Conservation (phyloP, 2,113 vertebrate genomes). For the Sceloporus undulatus region DNA sequence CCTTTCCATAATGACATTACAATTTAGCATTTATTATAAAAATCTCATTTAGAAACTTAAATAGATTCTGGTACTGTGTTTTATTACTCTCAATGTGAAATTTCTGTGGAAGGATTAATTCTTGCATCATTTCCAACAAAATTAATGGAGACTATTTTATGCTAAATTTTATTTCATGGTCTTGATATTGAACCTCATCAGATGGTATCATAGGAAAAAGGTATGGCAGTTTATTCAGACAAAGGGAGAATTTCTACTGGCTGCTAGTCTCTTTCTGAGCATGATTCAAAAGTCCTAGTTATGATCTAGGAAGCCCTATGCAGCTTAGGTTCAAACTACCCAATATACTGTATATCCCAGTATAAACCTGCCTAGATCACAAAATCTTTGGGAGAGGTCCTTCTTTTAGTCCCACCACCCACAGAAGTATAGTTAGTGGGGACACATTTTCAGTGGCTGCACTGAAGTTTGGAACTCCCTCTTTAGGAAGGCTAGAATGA, state of each 20-base stretch:
- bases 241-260: neutral
- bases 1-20: conserved; percentile 69
- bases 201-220: conserved; percentile 4
- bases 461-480: too few species aligned
- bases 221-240: neutral
- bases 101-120: conserved; percentile 53
- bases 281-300: neutral
- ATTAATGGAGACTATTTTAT: conserved; percentile 48
- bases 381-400: too few species aligned
- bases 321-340: too few species aligned
- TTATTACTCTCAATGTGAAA: conserved; percentile 47
- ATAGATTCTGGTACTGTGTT: conserved; percentile 62
- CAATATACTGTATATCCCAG: too few species aligned
- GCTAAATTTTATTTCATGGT: conserved; percentile 33
- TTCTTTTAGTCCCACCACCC: too few species aligned
- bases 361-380: too few species aligned
- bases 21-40: conserved; percentile 72
- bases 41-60: conserved; percentile 68
- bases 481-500: too few species aligned
- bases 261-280: neutral
- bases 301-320: neutral
- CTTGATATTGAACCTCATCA: conserved; percentile 24
- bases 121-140: conserved; percentile 53
- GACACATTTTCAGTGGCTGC: too few species aligned
- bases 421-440: too few species aligned